These are phyloP conservation scores for Mionectes olivaceus DNA, from an alignment of 2,797 vertebrate genomes.

Conservation along the genomic window DNA sequence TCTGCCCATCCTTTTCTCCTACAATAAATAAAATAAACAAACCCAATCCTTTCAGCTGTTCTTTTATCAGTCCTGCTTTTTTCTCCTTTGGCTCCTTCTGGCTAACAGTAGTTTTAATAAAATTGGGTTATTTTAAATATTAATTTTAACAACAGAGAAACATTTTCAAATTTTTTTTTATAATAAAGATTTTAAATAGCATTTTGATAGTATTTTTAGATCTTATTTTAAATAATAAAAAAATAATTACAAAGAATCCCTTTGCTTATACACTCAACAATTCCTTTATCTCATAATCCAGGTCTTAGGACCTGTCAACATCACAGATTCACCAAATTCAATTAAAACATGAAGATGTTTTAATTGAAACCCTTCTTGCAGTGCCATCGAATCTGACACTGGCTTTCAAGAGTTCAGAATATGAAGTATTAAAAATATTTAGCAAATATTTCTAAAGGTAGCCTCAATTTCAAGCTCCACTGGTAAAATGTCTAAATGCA, in stretches of 20 bases:
- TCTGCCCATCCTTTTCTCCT: neutral
- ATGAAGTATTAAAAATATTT: neutral
- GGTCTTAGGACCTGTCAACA: neutral
- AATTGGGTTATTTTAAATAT: neutral
- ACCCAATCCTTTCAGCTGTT: slow-evolving; percentile 21
- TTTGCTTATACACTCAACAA: neutral
- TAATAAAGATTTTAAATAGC: neutral
- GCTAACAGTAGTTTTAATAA: neutral
- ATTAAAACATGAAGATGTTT: neutral
- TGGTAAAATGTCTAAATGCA: neutral
- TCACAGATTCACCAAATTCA: neutral
- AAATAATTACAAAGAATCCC: neutral
- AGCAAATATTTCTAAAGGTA: neutral
- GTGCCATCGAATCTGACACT: neutral
- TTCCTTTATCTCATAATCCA: neutral
- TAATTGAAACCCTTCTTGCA: neutral
- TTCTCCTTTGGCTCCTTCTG: neutral
- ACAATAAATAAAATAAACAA: slow-evolving; percentile 50
- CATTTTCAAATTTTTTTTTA: neutral
- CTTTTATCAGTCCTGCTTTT: slow-evolving; percentile 6
- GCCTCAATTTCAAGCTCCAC: neutral
- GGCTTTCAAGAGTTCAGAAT: neutral
- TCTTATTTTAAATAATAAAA: neutral
- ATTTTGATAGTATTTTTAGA: neutral
- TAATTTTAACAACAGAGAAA: neutral